Evolutionary conservation across 2,888 invertebrate genomes (phyloP).

Genomic region (Lamproptera curius): DNA sequence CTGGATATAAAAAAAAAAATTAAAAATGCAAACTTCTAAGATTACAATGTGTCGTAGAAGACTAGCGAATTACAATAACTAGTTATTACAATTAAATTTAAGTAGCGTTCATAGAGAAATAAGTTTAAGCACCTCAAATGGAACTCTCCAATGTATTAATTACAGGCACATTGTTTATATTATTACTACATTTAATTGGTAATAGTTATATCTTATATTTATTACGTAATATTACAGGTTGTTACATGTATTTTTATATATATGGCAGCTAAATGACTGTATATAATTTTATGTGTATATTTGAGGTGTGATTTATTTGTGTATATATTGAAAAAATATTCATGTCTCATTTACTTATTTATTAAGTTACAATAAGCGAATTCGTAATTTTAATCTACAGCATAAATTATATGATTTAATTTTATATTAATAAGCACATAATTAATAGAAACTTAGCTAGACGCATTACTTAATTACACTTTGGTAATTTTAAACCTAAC

Average conservation of each 20-base stretch:
- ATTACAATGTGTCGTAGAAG: no score
- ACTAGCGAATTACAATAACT: constrained; percentile 55
- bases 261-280: constrained; percentile 36
- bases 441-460: constrained; percentile 37
- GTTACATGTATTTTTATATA: constrained; percentile 18
- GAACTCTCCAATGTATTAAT: constrained; percentile 43
- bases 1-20: no score
- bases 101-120: constrained; percentile 49
- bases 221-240: constrained; percentile 6
- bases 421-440: constrained; percentile 22
- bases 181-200: constrained; percentile 30
- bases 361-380: constrained; percentile 25
- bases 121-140: constrained; percentile 52
- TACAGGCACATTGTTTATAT: constrained; percentile 57
- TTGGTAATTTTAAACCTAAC: constrained; percentile 74
- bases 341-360: constrained; percentile 4
- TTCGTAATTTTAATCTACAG: constrained; percentile 25
- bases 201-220: constrained; percentile 21
- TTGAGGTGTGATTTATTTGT: constrained; percentile 7
- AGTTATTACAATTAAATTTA: constrained; percentile 38
- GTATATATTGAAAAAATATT: constrained; percentile 7
- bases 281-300: constrained; percentile 11
- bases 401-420: constrained; percentile 26
- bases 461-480: constrained; percentile 69
- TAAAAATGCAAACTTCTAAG: no score